Base-by-base conservation (phyloP, 2,797 vertebrate genomes). In the Eulemur coronatus region DNA sequence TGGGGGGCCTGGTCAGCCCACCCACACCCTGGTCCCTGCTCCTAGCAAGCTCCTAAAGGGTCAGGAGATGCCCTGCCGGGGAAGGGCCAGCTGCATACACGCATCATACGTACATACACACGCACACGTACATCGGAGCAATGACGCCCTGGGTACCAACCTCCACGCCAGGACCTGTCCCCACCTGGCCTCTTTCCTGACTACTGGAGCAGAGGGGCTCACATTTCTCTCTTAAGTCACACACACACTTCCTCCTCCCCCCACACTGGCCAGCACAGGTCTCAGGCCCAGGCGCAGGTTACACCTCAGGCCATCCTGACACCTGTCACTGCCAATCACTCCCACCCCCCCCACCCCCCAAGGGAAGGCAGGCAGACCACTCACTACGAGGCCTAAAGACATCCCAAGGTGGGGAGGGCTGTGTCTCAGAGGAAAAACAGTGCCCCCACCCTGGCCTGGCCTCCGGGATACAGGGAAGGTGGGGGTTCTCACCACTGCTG, bases 401-500 rank as follows among this genome's bases (percentile, higher is more conserved):
- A 57, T 13, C 48, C 14, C 22, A 28, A 3, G 46, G 17, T 0
- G 0, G 9, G 7, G 28, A 59, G 7, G 48, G 22, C 41, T 52
- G 5, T 10, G 70, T 67, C 59, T 84, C 67, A 46, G 76, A 69
- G 18, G 67, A 75, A 84, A 75, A 73, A 24, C 55, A 30, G 48
- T 0, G 0, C 1, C 4, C 24, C 10, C 6, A 5, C 6, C 33
- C 13, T 13, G 2, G 57, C 24, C 2, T 11, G 6, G 65, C 63
- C 57, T 80, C 70, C 30, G 20, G 63, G 67, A 61, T 7, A n/a
- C 0, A 10, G 22, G 35, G 30, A 81, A 61, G 52, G 26, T 14
- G 20, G 11, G 15, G 1, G 28, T 43, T 22, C 97, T 98, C 97
- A 99, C 99, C 99, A 61, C 98, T 96, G 61, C 97, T 98, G 95